Conservation (phyloP, 2,797 vertebrate genomes). For the Poecilia velifera region DNA sequence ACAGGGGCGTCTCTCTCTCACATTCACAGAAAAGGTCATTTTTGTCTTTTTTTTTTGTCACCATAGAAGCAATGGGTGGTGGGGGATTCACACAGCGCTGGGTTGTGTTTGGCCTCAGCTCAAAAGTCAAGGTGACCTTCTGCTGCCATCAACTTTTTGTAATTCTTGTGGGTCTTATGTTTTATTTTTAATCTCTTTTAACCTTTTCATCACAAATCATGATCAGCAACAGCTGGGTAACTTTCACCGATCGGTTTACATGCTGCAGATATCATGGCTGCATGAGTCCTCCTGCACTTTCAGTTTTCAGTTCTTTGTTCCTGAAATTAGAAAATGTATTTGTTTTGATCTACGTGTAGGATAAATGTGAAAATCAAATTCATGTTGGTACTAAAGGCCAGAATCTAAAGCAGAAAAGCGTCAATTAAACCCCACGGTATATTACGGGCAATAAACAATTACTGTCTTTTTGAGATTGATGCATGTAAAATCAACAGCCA, state of each 20-base stretch:
- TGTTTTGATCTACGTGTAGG: background rate
- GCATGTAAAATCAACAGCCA: background rate
- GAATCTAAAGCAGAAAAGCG: no score
- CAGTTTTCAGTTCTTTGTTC: background rate
- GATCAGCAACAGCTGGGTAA: background rate
- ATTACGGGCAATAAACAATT: background rate
- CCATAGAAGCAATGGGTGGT: background rate
- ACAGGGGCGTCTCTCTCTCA: background rate
- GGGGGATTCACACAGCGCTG: background rate
- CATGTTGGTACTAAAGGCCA: background rate
- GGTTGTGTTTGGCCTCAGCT: constrained; percentile 4
- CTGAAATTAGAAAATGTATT: background rate
- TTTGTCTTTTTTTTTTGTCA: background rate
- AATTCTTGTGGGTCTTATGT: background rate
- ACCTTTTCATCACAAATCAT: constrained; percentile 23
- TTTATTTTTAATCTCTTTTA: constrained; percentile 25
- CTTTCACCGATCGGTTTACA: constrained; percentile 15
- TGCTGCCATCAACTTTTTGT: background rate
- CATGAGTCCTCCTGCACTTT: no score
- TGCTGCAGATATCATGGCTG: background rate
- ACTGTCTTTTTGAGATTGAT: background rate
- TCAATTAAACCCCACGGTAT: background rate
- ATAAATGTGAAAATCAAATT: background rate
- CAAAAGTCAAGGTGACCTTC: constrained; percentile 4
- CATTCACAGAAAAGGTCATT: constrained; percentile 3